These are phyloP conservation scores for Geodia barretti DNA, from an alignment of 37 sponge, comb jelly and placozoan genomes.

Conservation along the genomic window DNA sequence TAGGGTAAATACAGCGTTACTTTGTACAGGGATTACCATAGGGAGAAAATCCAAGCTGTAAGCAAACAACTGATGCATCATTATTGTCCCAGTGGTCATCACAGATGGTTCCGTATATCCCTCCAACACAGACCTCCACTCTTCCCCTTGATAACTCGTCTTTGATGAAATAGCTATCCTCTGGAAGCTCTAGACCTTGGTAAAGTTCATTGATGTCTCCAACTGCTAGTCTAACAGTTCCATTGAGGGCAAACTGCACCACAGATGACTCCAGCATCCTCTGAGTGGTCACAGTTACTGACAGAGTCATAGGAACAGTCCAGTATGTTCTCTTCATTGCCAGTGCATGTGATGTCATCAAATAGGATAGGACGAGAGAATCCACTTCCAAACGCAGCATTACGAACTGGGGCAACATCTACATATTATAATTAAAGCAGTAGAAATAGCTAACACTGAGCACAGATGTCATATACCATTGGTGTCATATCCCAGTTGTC, in stretches of 20 bases:
- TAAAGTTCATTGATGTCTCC: background rate
- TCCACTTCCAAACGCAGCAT: background rate
- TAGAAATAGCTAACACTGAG: no score
- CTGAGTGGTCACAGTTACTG: slow-evolving; percentile 32
- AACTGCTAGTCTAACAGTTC: background rate
- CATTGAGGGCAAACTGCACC: background rate
- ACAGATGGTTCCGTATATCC: slow-evolving; percentile 39
- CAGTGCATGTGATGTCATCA: slow-evolving; percentile 26
- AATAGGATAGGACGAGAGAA: slow-evolving; percentile 31
- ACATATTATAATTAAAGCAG: no score
- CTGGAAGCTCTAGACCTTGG: background rate
- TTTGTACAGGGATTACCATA: no score
- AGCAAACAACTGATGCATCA: slow-evolving; percentile 44
- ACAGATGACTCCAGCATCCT: slow-evolving; percentile 54
- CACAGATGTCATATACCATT: no score
- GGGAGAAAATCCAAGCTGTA: slow-evolving; percentile 35
- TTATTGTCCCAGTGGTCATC: slow-evolving; percentile 28
- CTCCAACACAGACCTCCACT: slow-evolving; percentile 39
- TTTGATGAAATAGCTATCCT: slow-evolving; percentile 5
- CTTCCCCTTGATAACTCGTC: slow-evolving; percentile 16
- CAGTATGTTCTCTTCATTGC: slow-evolving; percentile 6
- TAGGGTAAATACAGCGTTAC: no score
- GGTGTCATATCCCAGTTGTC: background rate
- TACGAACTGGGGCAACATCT: background rate
- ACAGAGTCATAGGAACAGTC: background rate